phyloP scores from a whole-genome alignment of 2,113 vertebrate species.

The Melanerpes aurifrons region DNA sequence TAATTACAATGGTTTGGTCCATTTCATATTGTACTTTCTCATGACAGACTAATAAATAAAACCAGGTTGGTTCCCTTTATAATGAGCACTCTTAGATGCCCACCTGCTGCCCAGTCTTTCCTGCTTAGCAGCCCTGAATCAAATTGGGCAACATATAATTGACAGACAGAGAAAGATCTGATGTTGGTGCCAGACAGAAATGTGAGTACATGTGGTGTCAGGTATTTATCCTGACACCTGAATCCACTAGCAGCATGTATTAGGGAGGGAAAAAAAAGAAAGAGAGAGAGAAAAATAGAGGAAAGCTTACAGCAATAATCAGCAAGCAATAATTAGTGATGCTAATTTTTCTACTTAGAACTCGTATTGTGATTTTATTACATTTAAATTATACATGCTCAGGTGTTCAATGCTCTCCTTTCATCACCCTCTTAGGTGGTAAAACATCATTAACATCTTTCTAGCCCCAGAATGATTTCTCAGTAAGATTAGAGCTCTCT shows the following conservation, averaged over 20 bases:
- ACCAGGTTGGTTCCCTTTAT: not conserved
- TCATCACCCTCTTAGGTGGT: constrained; percentile 47
- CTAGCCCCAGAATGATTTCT: not conserved
- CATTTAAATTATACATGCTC: constrained; percentile 62
- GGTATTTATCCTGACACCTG: constrained; percentile 17
- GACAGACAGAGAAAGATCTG: not conserved
- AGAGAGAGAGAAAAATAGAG: not conserved
- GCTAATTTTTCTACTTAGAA: constrained; percentile 67
- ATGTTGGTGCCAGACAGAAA: not conserved
- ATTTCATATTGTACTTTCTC: not conserved
- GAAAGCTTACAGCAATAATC: constrained; percentile 50
- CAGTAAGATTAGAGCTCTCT: constrained; percentile 23
- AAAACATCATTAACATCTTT: constrained; percentile 57
- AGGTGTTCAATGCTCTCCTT: constrained; percentile 58
- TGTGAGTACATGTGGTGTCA: not conserved
- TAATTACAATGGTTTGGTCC: not conserved
- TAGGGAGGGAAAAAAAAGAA: not conserved
- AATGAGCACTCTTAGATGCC: not conserved
- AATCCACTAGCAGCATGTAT: not conserved
- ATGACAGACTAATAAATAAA: not conserved
- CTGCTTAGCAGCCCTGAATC: not conserved
- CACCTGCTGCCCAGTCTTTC: not conserved
- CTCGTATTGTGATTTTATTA: constrained; percentile 67
- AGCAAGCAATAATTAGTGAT: constrained; percentile 57
- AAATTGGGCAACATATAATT: not conserved